Base-by-base conservation (phyloP, 1,140 invertebrate genomes). In the Semibalanus balanoides region DNA sequence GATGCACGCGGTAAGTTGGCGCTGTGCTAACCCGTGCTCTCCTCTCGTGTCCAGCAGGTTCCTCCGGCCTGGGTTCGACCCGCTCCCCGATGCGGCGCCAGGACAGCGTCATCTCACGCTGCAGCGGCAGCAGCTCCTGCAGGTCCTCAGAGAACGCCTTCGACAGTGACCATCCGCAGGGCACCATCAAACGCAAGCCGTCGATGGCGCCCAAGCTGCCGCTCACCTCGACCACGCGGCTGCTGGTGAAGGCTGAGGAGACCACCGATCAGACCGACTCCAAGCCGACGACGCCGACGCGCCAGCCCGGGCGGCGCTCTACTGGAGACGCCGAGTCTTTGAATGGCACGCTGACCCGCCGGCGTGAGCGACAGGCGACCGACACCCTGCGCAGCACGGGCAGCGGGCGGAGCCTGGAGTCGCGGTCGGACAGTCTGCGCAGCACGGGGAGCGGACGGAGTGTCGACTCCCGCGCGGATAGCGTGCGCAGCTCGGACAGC, bases 191-290 rank as follows among this genome's bases (percentile, higher is more conserved):
- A 82, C 86, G 93, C 30, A 94, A 94, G 82, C 93, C 93, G 27
- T 92, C 91, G 14, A 92, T 93, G 89, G 93, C 92, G 82, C 92
- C 78, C 28, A 80, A 81, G 73, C 87, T 95, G n/a, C 93, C 94
- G 0, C 82, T 96, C 72, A 96, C 94, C 17, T 92, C 91, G 76
- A 95, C 94, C 81, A 95, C 93, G 0, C 86, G 94, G n/a, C 92
- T 93, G 79, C 83, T 94, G 64, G 80, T 82, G 74, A 93, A 93
- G 81, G 92, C 93, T 81, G 91, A 93, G 77, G 91, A 90, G 0
- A 69, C 35, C 28, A 30, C 30, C 71, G 70, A 40, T 22, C 74
- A 3, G n/a, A 25, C 22, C 11, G 51, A 64, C 51, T 64, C 51
- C 14, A 64, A 64, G 22, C 51, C 51, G 51, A 64, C 51, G 51